A percentile compares a stretch with the other conserved stretches of the same genome.
Evolutionary conservation across 2,797 vertebrate genomes (phyloP).

Genomic region (Pseudochromis fuscus): DNA sequence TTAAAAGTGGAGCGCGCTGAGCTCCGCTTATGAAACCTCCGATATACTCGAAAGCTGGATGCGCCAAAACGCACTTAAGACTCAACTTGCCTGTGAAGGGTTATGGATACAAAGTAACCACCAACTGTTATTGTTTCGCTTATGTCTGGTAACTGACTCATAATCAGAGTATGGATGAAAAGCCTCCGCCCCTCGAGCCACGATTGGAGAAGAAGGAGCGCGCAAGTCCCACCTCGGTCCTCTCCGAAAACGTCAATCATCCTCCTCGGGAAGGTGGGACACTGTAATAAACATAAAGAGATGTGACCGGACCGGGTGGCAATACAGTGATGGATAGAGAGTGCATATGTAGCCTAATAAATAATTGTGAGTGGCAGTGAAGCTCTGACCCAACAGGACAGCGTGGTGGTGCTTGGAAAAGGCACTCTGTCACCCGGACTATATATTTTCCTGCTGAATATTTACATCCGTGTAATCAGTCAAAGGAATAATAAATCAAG

Average conservation of each 20-base stretch:
- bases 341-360: constrained; percentile 86
- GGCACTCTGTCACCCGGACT: constrained; percentile 72
- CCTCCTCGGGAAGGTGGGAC: constrained; percentile 79
- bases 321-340: constrained; percentile 84
- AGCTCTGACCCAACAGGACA: constrained; percentile 80
- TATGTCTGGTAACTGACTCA: constrained; percentile 83
- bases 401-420: constrained; percentile 70
- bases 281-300: constrained; percentile 85
- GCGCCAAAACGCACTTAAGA: constrained; percentile 60
- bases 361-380: constrained; percentile 83
- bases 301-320: constrained; percentile 84
- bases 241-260: constrained; percentile 83
- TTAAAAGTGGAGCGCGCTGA: constrained; percentile 78
- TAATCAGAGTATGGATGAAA: constrained; percentile 79
- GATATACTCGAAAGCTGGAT: constrained; percentile 50
- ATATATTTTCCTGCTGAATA: constrained; percentile 78
- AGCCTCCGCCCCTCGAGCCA: constrained; percentile 81
- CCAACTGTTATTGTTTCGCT: constrained; percentile 82
- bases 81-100: constrained; percentile 63
- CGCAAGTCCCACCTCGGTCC: constrained; percentile 82
- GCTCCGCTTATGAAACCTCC: constrained; percentile 56
- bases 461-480: constrained; percentile 82
- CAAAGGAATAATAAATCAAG: constrained; percentile 78
- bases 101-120: constrained; percentile 64
- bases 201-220: constrained; percentile 82